Evolutionary conservation across 2,797 vertebrate genomes (phyloP), one percentile per base, ranked within the genome.

Genomic region (Enteromius anoplus): DNA sequence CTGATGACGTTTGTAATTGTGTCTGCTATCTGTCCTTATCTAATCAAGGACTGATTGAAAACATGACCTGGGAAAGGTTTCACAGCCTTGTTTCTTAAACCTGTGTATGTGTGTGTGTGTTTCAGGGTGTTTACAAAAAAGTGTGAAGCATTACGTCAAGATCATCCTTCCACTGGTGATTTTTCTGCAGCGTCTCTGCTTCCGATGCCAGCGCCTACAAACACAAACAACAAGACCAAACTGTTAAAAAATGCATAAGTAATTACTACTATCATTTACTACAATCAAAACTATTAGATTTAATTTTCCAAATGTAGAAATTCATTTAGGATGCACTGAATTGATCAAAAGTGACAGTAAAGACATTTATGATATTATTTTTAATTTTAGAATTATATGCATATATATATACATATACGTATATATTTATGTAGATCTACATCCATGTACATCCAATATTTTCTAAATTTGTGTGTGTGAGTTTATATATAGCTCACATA

Each of bases 121-220:
- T 51, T 85, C 6, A 58, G 15, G 34, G 23, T 51, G 60, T 79
- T 49, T 58, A 70, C 17, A 42, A 69, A 72, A 47, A 42, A 75
- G 62, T 51, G 51, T 26, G 37, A 53, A 58, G 23, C 23, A 51
- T 96, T 94, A 98, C 97, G 89, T 93, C 94, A 75, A 95, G 94
- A 80, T 96, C 93, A 40, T 96, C 95, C 69, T 90, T 93, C 97
- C 97, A 98, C 75, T 90, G 90, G 88, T 98, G 97, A 0, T 94
- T 91, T 83, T 92, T 93, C 89, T 99, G 97, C 78, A 96, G 93
- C 29, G 87, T 93, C 85, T 98, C 97, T 9, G 97, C 97, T 86
- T 94, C 93, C 69, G 84, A 78, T 19, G 95, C 97, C 55, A 99
- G 93, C 47, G 88, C 95, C 97, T 99, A 90, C 32, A 89, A 90